Conservation (phyloP, 1,140 invertebrate species). For the Drosophila nigrodunni region DNA sequence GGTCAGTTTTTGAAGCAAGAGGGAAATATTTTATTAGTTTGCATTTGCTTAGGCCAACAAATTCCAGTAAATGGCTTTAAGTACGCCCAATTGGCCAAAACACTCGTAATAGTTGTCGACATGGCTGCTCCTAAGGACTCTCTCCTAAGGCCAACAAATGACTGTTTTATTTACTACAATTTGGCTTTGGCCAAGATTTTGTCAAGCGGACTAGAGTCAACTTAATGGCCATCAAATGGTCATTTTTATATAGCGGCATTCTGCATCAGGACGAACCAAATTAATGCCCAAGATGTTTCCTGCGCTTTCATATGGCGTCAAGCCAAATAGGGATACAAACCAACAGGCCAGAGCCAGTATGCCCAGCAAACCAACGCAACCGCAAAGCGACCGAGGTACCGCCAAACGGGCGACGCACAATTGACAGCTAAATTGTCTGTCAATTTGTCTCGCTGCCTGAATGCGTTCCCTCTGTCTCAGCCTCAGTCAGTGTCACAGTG, state of each 20-base stretch:
- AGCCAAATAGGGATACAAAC: neutral
- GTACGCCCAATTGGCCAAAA: constrained; percentile 66
- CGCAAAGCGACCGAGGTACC: constrained; percentile 30
- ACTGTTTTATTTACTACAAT: constrained; percentile 50
- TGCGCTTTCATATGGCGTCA: constrained; percentile 8
- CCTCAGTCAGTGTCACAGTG: neutral
- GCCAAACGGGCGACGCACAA: constrained; percentile 64
- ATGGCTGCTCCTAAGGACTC: constrained; percentile 18
- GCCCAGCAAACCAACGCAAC: neutral
- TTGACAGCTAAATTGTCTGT: constrained; percentile 82
- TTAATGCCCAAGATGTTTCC: constrained; percentile 57
- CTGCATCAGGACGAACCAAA: constrained; percentile 46
- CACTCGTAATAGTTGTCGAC: constrained; percentile 54
- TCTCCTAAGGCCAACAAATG: constrained; percentile 47
- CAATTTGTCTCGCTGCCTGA: constrained; percentile 79
- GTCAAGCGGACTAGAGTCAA: constrained; percentile 10
- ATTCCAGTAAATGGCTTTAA: constrained; percentile 8
- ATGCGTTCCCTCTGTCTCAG: constrained; percentile 50
- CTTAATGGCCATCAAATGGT: constrained; percentile 63
- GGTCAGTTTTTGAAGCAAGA: constrained; percentile 17
- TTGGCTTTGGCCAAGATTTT: neutral
- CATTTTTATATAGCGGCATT: constrained; percentile 39
- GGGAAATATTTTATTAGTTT: constrained; percentile 44
- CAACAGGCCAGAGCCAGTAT: neutral
- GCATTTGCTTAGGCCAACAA: constrained; percentile 5